Base-by-base conservation (phyloP, 2,888 invertebrate genomes). In the Troglohyphantes excavatus region DNA sequence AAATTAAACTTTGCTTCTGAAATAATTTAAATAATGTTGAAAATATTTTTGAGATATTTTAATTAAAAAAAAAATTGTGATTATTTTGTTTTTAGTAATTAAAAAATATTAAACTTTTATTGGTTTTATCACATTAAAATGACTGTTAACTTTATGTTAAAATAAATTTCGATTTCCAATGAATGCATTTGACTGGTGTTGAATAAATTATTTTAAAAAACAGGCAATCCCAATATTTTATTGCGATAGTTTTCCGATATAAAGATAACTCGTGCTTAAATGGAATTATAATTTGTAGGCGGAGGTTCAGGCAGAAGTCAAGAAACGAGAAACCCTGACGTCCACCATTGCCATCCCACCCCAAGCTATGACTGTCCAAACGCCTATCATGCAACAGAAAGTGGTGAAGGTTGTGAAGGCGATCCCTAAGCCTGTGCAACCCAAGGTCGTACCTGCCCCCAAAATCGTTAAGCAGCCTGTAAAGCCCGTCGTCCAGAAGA, bases 271-370 rank as follows among this genome's bases (percentile, higher is more conserved):
- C 9, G 33, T 33, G 9, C 11, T 23, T 65, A 21, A 23, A 23
- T 11, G 9, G 2, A 65, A 26, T 65, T 65, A 23, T 29, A 11
- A 7, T 21, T 72, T 53, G 2, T 23, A 90, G 90, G 82, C 68
- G 43, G 90, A 90, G 70, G 86, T 90, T 21, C 84, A 92, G 83
- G 91, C 82, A 65, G 92, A 92, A 84, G 29, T 92, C 2, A 90
- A 91, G 26, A 84, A 85, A 29, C 86, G 91, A 61, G 84, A 91
- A 53, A 73, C 84, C 6, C 59, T 90, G 6, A n/a, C n/a, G n/a
- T n/a, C n/a, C n/a, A 79, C 84, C 0, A 43, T 79, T 21, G 76
- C 85, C 13, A 67, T 81, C 26, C 85, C 90, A 2, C 85, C 90
- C 29, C 90, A 83, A 23, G 65, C 85, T 39, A 75, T 81, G 13